A percentile compares a stretch with the other conserved stretches of the same genome.
Conservation (phyloP, 2,888 invertebrate species). For the Auanema freiburgensis region DNA sequence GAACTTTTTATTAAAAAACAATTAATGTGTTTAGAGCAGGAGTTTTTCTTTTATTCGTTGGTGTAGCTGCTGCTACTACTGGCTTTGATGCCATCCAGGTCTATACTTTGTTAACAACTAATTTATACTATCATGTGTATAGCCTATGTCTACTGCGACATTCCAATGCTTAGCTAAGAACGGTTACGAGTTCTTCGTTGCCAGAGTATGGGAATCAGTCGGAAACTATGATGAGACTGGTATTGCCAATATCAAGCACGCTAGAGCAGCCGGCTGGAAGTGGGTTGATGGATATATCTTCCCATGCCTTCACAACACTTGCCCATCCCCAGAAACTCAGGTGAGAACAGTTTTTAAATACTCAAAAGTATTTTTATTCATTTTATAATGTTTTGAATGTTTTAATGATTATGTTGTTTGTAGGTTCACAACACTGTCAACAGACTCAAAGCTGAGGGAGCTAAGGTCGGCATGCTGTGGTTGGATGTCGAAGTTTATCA, state of each 20-base stretch:
- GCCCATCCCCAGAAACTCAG: constrained; percentile 27
- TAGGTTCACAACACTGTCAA: constrained; percentile 20
- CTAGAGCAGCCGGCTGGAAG: constrained; percentile 33
- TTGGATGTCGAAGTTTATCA: constrained; percentile 42
- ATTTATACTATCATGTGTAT: constrained; percentile 3
- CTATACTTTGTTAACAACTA: background rate
- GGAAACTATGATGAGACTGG: constrained; percentile 42
- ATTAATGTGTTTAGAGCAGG: too few relatives aligned
- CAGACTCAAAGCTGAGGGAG: constrained; percentile 18
- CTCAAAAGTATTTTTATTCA: background rate
- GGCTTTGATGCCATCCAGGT: constrained; percentile 19
- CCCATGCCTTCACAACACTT: constrained; percentile 29
- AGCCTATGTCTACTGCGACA: constrained; percentile 28
- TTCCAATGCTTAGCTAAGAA: constrained; percentile 38
- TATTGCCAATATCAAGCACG: constrained; percentile 47
- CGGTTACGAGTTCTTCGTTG: constrained; percentile 42
- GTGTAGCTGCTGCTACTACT: constrained; percentile 14
- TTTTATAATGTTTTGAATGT: background rate
- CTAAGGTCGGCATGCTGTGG: constrained; percentile 24
- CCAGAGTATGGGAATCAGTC: constrained; percentile 35
- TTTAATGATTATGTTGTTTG: background rate
- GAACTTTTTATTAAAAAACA: too few relatives aligned
- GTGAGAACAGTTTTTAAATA: constrained; percentile 4
- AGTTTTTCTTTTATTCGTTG: constrained; percentile 10
- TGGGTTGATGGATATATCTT: constrained; percentile 43